These are phyloP conservation scores for Podarcis cretensis DNA, from an alignment of 2,113 vertebrate genomes.

Conservation along the genomic window DNA sequence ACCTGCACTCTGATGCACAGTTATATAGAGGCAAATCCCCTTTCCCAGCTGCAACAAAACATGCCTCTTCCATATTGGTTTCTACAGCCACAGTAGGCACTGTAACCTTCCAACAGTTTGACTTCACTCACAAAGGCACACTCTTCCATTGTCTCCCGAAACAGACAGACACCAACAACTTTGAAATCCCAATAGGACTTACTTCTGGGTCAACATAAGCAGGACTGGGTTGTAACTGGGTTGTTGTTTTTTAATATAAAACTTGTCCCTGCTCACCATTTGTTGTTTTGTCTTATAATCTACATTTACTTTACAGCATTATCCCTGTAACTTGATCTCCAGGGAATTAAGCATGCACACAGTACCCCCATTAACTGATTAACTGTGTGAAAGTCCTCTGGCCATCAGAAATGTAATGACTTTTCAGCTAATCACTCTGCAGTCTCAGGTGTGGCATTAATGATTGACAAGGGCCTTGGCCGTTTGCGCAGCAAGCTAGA, in stretches of 20 bases:
- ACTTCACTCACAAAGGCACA: too few relatives aligned
- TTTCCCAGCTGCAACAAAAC: too few relatives aligned
- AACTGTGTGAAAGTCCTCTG: slow-evolving; percentile 64
- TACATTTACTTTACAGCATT: background rate
- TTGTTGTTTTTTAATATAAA: background rate
- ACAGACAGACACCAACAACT: too few relatives aligned
- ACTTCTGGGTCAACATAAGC: background rate
- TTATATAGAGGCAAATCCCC: background rate
- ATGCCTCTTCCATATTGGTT: too few relatives aligned
- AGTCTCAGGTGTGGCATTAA: slow-evolving; percentile 59
- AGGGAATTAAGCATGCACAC: slow-evolving; percentile 47
- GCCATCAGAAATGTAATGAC: slow-evolving; percentile 43
- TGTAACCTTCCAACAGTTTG: too few relatives aligned
- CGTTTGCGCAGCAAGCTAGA: slow-evolving; percentile 24
- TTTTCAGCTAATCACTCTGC: slow-evolving; percentile 56
- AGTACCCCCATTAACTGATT: slow-evolving; percentile 52
- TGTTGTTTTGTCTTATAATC: slow-evolving; percentile 12
- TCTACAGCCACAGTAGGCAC: too few relatives aligned
- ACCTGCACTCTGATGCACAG: background rate
- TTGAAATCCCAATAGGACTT: background rate
- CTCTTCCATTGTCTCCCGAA: too few relatives aligned
- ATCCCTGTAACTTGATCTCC: slow-evolving; percentile 21
- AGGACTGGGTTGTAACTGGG: background rate
- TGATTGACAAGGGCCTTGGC: slow-evolving; percentile 59
- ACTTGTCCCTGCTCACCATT: background rate